These are phyloP conservation scores for Nyctalus aviator DNA, from an alignment of 2,797 vertebrate species.

Conservation along the genomic window DNA sequence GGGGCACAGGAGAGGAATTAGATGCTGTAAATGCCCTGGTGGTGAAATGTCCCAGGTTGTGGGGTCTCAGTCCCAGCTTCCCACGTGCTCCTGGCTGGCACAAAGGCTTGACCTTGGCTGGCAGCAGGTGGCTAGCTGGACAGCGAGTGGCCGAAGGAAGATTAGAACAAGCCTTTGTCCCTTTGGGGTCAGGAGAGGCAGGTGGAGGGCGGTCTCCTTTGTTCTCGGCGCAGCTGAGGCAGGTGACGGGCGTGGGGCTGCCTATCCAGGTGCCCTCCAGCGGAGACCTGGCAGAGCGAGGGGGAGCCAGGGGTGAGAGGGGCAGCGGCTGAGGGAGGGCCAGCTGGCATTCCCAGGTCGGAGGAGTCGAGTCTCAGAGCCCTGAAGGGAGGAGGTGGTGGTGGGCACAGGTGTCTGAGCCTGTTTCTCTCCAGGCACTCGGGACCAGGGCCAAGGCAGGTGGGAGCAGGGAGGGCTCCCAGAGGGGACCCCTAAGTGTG, in stretches of 20 bases:
- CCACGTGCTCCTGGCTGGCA: too few relatives aligned
- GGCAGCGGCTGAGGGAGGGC: accelerated
- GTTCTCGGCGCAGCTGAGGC: background rate
- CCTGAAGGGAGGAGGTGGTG: accelerated
- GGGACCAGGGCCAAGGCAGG: accelerated
- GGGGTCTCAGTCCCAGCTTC: background rate
- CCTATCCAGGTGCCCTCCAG: accelerated
- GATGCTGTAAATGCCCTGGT: accelerated
- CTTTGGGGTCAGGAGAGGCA: too few relatives aligned
- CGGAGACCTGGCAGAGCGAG: background rate
- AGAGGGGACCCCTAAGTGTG: background rate
- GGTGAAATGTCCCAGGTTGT: background rate
- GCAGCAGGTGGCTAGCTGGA: too few relatives aligned
- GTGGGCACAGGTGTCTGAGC: accelerated
- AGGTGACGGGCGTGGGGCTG: accelerated
- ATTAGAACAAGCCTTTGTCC: too few relatives aligned
- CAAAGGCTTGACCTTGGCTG: too few relatives aligned
- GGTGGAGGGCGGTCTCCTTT: background rate
- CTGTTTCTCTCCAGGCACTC: background rate
- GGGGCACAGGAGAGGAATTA: too few relatives aligned
- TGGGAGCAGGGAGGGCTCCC: background rate
- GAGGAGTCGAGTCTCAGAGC: background rate
- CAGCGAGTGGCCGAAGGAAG: too few relatives aligned
- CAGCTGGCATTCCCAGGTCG: background rate
- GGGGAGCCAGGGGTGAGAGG: background rate